phyloP scores from a whole-genome alignment of 2,113 vertebrate genomes.

The Sminthopsis crassicaudata region DNA sequence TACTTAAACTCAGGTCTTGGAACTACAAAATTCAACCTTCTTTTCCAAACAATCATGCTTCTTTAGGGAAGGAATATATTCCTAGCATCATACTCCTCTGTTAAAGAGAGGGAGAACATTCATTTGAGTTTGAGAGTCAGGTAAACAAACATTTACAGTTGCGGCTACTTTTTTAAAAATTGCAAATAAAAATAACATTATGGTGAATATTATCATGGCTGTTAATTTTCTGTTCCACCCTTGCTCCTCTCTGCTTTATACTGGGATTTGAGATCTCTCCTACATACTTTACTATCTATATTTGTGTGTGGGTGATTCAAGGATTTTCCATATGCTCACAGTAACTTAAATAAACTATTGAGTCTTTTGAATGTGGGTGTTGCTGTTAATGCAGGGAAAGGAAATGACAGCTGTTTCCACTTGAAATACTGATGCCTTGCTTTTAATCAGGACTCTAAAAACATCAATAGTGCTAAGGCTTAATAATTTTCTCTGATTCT shows the following conservation, averaged over 20 bases:
- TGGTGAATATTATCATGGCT: neutral
- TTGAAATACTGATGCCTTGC: conserved; percentile 66
- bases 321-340: conserved; percentile 77
- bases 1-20: neutral
- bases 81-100: neutral
- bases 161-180: neutral
- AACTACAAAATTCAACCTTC: neutral
- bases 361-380: conserved; percentile 74
- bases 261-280: conserved; percentile 60
- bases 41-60: neutral
- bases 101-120: neutral
- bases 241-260: conserved; percentile 49
- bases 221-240: conserved; percentile 28
- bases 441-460: conserved; percentile 78
- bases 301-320: conserved; percentile 59
- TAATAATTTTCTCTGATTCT: conserved; percentile 75
- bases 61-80: neutral
- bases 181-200: neutral
- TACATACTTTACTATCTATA: conserved; percentile 63
- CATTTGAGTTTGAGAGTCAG: neutral
- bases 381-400: conserved; percentile 72
- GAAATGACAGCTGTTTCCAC: conserved; percentile 79
- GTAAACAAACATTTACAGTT: neutral
- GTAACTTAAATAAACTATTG: conserved; percentile 77
- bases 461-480: conserved; percentile 74